Evolutionary conservation across 1,140 invertebrate species (phyloP).

Genomic region (Dendrolimus punctatus): DNA sequence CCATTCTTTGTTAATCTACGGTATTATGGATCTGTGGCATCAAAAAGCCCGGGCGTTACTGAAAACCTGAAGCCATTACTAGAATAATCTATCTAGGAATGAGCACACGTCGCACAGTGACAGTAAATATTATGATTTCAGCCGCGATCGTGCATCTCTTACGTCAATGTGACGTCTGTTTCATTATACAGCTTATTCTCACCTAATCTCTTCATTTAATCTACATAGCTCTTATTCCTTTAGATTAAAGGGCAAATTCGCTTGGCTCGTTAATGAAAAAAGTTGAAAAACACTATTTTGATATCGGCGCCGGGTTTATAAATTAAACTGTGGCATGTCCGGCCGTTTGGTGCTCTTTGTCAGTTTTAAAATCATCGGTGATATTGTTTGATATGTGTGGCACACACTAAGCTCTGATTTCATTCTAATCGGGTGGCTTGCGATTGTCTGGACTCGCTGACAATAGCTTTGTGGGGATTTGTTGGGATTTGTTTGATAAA

Average conservation of each 20-base stretch:
- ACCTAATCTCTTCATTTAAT: slow-evolving; percentile 30
- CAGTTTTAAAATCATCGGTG: slow-evolving; percentile 33
- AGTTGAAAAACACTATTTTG: slow-evolving; percentile 49
- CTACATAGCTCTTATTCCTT: slow-evolving; percentile 31
- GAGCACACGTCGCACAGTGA: slow-evolving; percentile 46
- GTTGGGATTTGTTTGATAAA: neutral
- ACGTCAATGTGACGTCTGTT: slow-evolving; percentile 68
- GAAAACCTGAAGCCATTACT: slow-evolving; percentile 3
- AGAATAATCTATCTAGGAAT: slow-evolving; percentile 52
- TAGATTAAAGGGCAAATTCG: slow-evolving; percentile 34
- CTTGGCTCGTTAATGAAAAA: slow-evolving; percentile 17
- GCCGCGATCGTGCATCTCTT: slow-evolving; percentile 58
- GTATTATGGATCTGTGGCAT: too few relatives aligned
- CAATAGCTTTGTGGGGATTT: slow-evolving; percentile 42
- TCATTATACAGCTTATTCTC: slow-evolving; percentile 55
- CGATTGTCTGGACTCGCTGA: slow-evolving; percentile 19
- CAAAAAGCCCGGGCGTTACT: too few relatives aligned
- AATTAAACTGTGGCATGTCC: slow-evolving; percentile 63
- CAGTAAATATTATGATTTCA: slow-evolving; percentile 66
- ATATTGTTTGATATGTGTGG: slow-evolving; percentile 44
- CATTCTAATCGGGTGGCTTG: slow-evolving; percentile 26
- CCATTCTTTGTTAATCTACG: too few relatives aligned
- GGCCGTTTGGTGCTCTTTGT: slow-evolving; percentile 58
- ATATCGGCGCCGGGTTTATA: slow-evolving; percentile 53
- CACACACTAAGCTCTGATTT: slow-evolving; percentile 33